These are phyloP conservation scores for Trichopoda pennipes DNA, from an alignment of 2,888 invertebrate species.

Conservation along the genomic window DNA sequence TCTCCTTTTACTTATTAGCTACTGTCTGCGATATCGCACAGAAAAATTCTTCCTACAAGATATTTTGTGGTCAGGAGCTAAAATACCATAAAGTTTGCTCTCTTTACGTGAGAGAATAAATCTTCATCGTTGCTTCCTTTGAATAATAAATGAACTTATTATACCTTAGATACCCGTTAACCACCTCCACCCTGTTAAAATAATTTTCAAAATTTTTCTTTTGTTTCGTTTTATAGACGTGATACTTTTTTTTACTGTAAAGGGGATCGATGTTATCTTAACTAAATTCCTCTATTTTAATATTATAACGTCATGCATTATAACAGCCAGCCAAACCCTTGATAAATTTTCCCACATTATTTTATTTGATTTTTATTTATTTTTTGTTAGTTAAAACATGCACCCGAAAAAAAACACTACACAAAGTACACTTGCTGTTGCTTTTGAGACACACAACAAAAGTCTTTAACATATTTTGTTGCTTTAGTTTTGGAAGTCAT, in stretches of 20 bases:
- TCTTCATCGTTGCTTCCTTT: too few relatives aligned
- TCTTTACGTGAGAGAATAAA: too few relatives aligned
- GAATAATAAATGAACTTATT: too few relatives aligned
- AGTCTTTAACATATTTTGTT: conserved; percentile 18
- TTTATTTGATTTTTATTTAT: neutral
- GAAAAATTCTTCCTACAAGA: too few relatives aligned
- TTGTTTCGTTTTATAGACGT: conserved; percentile 4
- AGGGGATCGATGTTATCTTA: conserved; percentile 46
- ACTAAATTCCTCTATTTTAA: conserved; percentile 45
- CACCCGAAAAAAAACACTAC: conserved; percentile 26
- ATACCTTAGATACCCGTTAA: too few relatives aligned
- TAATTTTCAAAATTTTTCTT: neutral
- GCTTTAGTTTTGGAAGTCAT: conserved; percentile 57
- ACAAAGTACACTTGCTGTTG: conserved; percentile 36
- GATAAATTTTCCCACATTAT: conserved; percentile 57
- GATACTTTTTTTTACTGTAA: neutral
- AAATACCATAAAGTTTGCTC: too few relatives aligned
- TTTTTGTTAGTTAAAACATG: neutral
- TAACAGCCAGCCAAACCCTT: conserved; percentile 36
- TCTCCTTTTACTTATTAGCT: too few relatives aligned
- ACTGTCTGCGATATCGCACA: too few relatives aligned
- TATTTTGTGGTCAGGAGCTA: too few relatives aligned
- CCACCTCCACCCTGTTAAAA: too few relatives aligned
- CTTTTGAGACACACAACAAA: conserved; percentile 8
- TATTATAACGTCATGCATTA: conserved; percentile 45